Conservation (phyloP, 1,140 invertebrate species). For the Dendrolimus kikuchii region DNA sequence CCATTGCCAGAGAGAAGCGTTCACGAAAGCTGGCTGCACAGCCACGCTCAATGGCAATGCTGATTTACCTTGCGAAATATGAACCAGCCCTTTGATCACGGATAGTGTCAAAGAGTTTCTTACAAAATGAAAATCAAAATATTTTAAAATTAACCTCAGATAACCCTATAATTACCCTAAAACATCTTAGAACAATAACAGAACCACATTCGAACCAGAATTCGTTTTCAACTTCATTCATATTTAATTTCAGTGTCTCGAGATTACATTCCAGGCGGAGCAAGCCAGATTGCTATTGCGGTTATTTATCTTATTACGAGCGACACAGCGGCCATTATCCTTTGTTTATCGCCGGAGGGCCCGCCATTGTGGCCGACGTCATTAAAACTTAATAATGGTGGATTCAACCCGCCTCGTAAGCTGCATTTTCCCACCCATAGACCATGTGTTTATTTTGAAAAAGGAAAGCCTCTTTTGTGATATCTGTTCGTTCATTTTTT, state of each 20-base stretch:
- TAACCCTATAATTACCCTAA: too few relatives aligned
- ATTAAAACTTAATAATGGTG: constrained; percentile 59
- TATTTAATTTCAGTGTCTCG: constrained; percentile 25
- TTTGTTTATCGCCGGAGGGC: constrained; percentile 39
- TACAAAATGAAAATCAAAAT: too few relatives aligned
- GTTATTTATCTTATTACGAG: constrained; percentile 40
- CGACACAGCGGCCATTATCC: constrained; percentile 41
- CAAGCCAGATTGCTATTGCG: constrained; percentile 19
- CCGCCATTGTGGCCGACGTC: constrained; percentile 34
- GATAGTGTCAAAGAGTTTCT: too few relatives aligned
- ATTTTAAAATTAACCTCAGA: too few relatives aligned
- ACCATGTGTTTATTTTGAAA: constrained; percentile 26
- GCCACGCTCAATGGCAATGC: too few relatives aligned
- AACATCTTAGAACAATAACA: too few relatives aligned
- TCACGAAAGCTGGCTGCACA: too few relatives aligned
- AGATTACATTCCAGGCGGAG: constrained; percentile 20
- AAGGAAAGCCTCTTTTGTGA: constrained; percentile 16
- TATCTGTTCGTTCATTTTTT: constrained; percentile 15
- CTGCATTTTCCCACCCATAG: constrained; percentile 17
- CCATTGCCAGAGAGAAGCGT: too few relatives aligned
- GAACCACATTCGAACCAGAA: constrained; percentile 1
- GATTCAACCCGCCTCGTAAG: constrained; percentile 31
- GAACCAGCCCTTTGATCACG: too few relatives aligned
- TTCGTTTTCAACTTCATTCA: constrained; percentile 23
- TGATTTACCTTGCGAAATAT: too few relatives aligned